Conservation (phyloP, 1,140 invertebrate genomes). For the Sycophila sp. region DNA sequence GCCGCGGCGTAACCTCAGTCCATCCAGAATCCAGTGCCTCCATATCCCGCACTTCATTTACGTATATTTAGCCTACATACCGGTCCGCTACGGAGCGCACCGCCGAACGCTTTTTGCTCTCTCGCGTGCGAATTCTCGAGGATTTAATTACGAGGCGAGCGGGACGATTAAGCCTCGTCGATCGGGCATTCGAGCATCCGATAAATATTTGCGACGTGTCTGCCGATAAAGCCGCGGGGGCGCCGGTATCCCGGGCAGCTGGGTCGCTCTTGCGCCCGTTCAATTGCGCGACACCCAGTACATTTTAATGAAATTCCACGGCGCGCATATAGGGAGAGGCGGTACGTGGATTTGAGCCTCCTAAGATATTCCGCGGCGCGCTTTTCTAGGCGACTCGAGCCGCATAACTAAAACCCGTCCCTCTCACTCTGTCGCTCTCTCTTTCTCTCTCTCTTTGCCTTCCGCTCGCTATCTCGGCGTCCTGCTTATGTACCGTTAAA, state of each 20-base stretch:
- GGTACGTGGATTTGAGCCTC: not conserved
- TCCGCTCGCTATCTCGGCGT: constrained; percentile 37
- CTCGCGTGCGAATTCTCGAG: no score
- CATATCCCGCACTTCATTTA: no score
- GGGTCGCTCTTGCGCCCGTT: no score
- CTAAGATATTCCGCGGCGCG: constrained; percentile 43
- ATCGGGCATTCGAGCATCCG: not conserved
- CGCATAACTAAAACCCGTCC: constrained; percentile 36
- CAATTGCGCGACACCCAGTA: not conserved
- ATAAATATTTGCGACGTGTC: not conserved
- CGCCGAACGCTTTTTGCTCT: no score
- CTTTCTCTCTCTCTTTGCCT: constrained; percentile 42
- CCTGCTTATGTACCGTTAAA: constrained; percentile 36
- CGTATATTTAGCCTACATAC: no score
- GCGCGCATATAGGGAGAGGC: not conserved
- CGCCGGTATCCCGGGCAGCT: not conserved
- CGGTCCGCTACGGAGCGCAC: no score
- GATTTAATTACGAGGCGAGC: no score
- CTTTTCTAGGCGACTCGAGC: constrained; percentile 38
- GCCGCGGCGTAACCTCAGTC: no score
- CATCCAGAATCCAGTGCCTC: no score
- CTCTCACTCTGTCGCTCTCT: constrained; percentile 40
- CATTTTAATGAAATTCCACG: constrained; percentile 34
- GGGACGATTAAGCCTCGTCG: no score
- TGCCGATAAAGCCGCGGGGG: not conserved